A percentile compares a stretch with the other conserved stretches of the same genome.
Conservation (phyloP, 1,140 invertebrate species). For the Pemphigus obesinymphae region DNA sequence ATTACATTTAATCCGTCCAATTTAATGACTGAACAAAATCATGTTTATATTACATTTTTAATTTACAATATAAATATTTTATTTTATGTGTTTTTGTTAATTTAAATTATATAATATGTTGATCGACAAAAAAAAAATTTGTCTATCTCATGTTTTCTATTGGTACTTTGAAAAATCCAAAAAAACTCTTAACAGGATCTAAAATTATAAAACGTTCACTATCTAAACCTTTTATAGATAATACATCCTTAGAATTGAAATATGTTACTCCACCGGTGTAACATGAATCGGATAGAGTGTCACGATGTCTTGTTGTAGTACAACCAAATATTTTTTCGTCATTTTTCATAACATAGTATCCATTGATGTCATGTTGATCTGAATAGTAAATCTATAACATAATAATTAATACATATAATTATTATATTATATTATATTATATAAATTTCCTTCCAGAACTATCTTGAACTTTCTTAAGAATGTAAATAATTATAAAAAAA, state of each 20-base stretch:
- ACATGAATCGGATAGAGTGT: slow-evolving; percentile 50
- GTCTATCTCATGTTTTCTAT: not conserved
- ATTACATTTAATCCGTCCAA: not conserved
- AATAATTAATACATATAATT: too few relatives aligned
- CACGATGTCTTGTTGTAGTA: slow-evolving; percentile 43
- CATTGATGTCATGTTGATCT: slow-evolving; percentile 50
- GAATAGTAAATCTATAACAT: slow-evolving; percentile 51
- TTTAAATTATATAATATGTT: slow-evolving; percentile 1
- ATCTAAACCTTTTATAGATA: slow-evolving; percentile 50
- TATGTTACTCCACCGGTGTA: slow-evolving; percentile 49
- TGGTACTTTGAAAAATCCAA: slow-evolving; percentile 49
- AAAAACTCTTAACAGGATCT: slow-evolving; percentile 52
- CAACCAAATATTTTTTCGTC: slow-evolving; percentile 49
- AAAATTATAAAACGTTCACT: slow-evolving; percentile 51
- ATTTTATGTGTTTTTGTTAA: slow-evolving; percentile 6
- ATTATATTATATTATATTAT: too few relatives aligned
- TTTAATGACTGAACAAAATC: not conserved
- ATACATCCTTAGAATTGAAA: slow-evolving; percentile 49
- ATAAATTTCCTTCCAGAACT: too few relatives aligned
- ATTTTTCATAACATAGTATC: slow-evolving; percentile 50
- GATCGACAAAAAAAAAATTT: not conserved
- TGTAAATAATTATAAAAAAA: too few relatives aligned
- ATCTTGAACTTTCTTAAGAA: too few relatives aligned
- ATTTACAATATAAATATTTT: slow-evolving; percentile 1
- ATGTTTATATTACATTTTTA: slow-evolving; percentile 11